Percentiles rank a stretch among this genome's conserved stretches.
phyloP scores from a whole-genome alignment of 2,113 vertebrate genomes.

The Pangasianodon gigas region DNA sequence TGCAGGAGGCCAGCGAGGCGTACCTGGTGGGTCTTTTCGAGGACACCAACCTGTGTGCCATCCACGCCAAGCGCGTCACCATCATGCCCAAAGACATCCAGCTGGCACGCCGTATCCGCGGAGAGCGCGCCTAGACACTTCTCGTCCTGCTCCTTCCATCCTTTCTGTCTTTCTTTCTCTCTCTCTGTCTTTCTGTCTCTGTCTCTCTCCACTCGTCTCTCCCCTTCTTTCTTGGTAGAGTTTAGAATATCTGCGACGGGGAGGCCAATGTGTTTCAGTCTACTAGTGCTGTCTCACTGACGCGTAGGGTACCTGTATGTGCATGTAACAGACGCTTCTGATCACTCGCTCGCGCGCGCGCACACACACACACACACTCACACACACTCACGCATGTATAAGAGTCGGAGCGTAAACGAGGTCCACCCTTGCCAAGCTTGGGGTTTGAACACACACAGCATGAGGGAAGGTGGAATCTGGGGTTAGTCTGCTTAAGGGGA shows the following conservation, averaged over 20 bases:
- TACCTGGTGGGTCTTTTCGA: constrained; percentile 82
- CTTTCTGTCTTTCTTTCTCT: constrained; percentile 4
- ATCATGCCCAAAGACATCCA: constrained; percentile 87
- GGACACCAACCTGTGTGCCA: constrained; percentile 83
- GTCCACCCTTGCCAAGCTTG: constrained; percentile 47
- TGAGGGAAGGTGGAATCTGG: constrained; percentile 55
- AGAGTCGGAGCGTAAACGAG: constrained; percentile 53
- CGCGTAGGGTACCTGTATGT: constrained; percentile 72
- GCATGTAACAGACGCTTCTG: constrained; percentile 69
- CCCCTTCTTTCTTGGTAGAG: constrained; percentile 68
- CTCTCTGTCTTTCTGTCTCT: constrained; percentile 36
- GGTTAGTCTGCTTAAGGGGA: constrained; percentile 80
- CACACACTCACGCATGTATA: constrained; percentile 27
- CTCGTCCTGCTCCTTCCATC: neutral
- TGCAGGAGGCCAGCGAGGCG: constrained; percentile 81
- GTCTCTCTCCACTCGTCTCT: constrained; percentile 47
- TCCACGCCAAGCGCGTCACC: constrained; percentile 81
- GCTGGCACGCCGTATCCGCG: constrained; percentile 81
- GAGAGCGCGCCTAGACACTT: constrained; percentile 75
- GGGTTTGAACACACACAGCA: constrained; percentile 45
- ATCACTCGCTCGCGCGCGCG: constrained; percentile 53
- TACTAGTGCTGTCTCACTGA: constrained; percentile 71
- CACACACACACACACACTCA: constrained; percentile 30
- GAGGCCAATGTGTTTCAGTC: constrained; percentile 71
- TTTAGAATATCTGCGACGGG: constrained; percentile 71